Base-by-base conservation (phyloP, 2,888 invertebrate genomes). In the Hypselothyrea guttata region DNA sequence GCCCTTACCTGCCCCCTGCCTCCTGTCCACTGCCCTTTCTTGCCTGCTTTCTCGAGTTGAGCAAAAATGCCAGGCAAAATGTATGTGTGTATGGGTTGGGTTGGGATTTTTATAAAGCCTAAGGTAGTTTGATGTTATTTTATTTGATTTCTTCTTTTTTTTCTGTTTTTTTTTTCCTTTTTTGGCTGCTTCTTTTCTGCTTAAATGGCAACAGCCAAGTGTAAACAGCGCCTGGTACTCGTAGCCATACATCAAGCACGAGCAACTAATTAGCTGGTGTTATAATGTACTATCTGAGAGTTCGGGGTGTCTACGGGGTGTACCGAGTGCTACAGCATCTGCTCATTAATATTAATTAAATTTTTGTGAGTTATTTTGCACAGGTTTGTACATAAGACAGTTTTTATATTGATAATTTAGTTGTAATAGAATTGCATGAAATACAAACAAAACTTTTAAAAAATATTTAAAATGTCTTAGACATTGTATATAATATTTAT, bases 101-200 rank as follows among this genome's bases (percentile, higher is more conserved):
- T 59, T 62, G 76, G 81, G 74, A 72, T 76, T 85, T 83, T 72
- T 79, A 73, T 73, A 77, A 75, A 77, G 84, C 86, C 84, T 73
- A 73, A 86, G 86, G 85, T 86, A 86, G 85, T 81, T 86, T 72
- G 82, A 74, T 86, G 87, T 79, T 71, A 79, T 83, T 86, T 85
- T 77, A 85, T 83, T 85, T 83, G 75, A 78, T 71, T 79, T 71
- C 22, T 5, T 22, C 22, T 22, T 22, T 4, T 22, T 22, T 22
- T 22, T 22, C 5, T 22, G 22, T 5, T 60, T 66, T 4, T 22
- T 22, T 22, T 22, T 22, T 22, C 5, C 3, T 5, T 60, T 66
- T 64, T 61, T 44, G 60, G 58, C 61, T 48, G 48, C 15, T 58
- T 56, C 68, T 54, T 60, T 60, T 47, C 60, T 52, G 27, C 45